Evolutionary conservation across 2,797 vertebrate genomes (phyloP).

Genomic region (Crypturellus tataupa): DNA sequence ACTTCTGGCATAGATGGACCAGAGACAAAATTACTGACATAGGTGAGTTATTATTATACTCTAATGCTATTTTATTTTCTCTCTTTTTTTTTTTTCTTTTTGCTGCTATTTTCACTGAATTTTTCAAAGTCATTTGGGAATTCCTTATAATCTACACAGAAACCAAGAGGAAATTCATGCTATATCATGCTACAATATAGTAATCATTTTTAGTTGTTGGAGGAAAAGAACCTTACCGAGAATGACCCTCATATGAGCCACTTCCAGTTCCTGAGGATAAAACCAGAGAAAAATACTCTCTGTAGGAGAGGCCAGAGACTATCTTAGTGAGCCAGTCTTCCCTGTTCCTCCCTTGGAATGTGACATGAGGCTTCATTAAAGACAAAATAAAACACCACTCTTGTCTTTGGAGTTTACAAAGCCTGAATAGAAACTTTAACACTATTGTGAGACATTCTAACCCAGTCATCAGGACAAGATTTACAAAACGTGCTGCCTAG

Average conservation of each 20-base stretch:
- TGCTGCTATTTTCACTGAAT: neutral
- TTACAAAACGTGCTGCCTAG: neutral
- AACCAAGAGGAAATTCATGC: neutral
- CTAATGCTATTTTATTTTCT: neutral
- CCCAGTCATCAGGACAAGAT: neutral
- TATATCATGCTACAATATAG: neutral
- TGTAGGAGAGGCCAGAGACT: neutral
- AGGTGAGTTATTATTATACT: constrained; percentile 56
- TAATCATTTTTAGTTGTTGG: neutral
- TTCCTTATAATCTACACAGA: neutral
- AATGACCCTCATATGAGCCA: neutral
- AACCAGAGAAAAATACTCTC: neutral
- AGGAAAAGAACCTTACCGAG: neutral
- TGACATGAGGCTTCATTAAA: neutral
- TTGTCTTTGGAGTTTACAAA: neutral
- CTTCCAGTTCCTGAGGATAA: neutral
- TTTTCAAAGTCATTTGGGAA: neutral
- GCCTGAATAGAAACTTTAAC: neutral
- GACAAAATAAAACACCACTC: neutral
- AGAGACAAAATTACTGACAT: constrained; percentile 77
- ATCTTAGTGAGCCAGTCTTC: rapidly evolving
- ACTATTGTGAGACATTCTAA: neutral
- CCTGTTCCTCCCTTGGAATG: neutral
- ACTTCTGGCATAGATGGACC: constrained; percentile 84
- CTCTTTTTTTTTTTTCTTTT: rapidly evolving